These are phyloP conservation scores for Xestoiulus laeticollis DNA, from an alignment of 2,888 invertebrate genomes.

Conservation along the genomic window DNA sequence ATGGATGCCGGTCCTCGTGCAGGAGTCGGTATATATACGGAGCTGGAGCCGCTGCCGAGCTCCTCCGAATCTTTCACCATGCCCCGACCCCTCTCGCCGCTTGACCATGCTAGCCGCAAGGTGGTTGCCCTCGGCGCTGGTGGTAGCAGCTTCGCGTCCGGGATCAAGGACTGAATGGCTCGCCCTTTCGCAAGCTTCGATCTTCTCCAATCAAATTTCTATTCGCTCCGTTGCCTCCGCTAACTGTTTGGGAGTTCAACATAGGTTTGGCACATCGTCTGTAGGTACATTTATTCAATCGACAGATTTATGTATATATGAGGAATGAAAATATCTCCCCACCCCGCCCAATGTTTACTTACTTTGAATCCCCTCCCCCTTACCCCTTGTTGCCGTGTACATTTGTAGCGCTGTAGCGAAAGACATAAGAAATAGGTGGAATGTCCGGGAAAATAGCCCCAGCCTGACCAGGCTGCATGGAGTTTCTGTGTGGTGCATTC, in stretches of 20 bases:
- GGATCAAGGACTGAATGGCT: conserved; percentile 1
- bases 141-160: neutral
- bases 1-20: neutral
- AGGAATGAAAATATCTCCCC: neutral
- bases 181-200: neutral
- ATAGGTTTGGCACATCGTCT: conserved; percentile 19
- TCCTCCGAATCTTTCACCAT: neutral
- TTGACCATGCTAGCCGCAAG: neutral
- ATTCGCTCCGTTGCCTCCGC: conserved; percentile 26
- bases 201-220: conserved; percentile 26
- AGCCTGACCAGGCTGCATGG: neutral
- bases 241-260: neutral
- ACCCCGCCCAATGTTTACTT: neutral
- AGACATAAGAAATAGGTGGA: neutral
- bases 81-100: neutral
- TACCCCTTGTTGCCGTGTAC: neutral
- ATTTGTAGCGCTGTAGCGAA: conserved; percentile 3
- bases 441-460: neutral
- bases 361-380: neutral
- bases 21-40: neutral
- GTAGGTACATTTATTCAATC: conserved; percentile 19
- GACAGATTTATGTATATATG: conserved; percentile 26
- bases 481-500: neutral
- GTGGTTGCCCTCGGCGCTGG: neutral
- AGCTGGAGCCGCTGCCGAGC: neutral